Percentiles rank a stretch among this genome's conserved stretches.
phyloP scores from a whole-genome alignment of 2,113 vertebrate species.

The Andinoacara biseriatus region DNA sequence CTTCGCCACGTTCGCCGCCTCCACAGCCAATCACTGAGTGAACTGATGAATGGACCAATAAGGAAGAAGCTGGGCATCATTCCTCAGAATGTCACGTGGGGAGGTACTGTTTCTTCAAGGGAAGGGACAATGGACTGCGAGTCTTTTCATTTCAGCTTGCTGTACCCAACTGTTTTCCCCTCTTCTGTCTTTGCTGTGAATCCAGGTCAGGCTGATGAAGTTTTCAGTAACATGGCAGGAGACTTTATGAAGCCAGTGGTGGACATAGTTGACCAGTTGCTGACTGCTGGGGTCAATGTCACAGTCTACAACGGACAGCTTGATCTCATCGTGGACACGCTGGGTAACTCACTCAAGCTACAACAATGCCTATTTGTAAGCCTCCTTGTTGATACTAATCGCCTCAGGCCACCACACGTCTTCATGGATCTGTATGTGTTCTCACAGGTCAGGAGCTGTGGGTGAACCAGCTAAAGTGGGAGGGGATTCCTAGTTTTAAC shows the following conservation, averaged over 20 bases:
- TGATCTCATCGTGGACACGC: conserved; percentile 96
- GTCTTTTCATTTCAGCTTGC: neutral
- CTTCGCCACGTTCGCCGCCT: conserved; percentile 82
- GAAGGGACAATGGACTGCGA: neutral
- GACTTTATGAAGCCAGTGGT: conserved; percentile 96
- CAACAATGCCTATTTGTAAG: neutral
- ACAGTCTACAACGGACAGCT: conserved; percentile 95
- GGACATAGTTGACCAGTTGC: conserved; percentile 86
- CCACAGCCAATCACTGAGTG: conserved; percentile 78
- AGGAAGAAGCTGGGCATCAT: conserved; percentile 90
- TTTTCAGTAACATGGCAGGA: conserved; percentile 89
- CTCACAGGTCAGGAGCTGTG: conserved; percentile 90
- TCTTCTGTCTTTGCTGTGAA: neutral
- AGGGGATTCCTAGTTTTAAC: conserved; percentile 80
- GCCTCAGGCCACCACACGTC: neutral
- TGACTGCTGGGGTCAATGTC: conserved; percentile 86
- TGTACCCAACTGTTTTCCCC: neutral
- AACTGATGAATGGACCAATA: conserved; percentile 95
- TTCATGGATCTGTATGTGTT: neutral
- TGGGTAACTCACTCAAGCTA: conserved; percentile 80
- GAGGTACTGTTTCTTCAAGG: conserved; percentile 81
- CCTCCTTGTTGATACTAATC: neutral
- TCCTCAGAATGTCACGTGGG: conserved; percentile 90
- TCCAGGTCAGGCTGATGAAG: conserved; percentile 84
- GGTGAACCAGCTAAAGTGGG: conserved; percentile 90